Evolutionary conservation across 1,140 invertebrate species (phyloP).

Genomic region (Nomia melanderi): DNA sequence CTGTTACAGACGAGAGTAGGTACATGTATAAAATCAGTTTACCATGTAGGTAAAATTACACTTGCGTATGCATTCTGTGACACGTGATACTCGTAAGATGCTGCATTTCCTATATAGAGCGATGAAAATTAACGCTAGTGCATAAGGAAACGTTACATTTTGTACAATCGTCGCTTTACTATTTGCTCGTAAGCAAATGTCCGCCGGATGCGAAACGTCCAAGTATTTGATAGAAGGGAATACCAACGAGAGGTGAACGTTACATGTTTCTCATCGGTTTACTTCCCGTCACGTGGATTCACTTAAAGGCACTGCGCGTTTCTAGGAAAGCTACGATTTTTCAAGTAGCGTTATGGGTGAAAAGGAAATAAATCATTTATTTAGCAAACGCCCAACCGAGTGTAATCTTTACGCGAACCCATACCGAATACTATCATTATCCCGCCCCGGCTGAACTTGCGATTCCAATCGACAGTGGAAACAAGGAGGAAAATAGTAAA

Average conservation of each 20-base stretch:
- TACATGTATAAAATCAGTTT: neutral
- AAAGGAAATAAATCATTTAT: conserved; percentile 25
- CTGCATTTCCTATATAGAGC: neutral
- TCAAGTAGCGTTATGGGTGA: neutral
- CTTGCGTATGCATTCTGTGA: conserved; percentile 18
- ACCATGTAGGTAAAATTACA: neutral
- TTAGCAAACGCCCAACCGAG: neutral
- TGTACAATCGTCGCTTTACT: neutral
- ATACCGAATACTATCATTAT: no score
- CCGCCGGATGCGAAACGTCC: neutral
- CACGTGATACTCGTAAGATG: neutral
- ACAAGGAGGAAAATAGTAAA: no score
- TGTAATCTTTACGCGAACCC: neutral
- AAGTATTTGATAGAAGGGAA: neutral
- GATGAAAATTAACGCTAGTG: neutral
- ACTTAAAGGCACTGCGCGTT: neutral
- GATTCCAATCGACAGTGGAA: no score
- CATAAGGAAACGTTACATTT: neutral
- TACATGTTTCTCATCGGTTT: neutral
- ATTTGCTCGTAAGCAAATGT: neutral
- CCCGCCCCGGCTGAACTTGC: no score
- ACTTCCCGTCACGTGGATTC: neutral
- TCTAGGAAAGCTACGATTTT: neutral
- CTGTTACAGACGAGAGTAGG: no score
- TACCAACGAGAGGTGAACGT: no score